Percentiles rank a stretch among this genome's conserved stretches.
Conservation (phyloP, 2,888 invertebrate genomes). For the Cinara cedri region DNA sequence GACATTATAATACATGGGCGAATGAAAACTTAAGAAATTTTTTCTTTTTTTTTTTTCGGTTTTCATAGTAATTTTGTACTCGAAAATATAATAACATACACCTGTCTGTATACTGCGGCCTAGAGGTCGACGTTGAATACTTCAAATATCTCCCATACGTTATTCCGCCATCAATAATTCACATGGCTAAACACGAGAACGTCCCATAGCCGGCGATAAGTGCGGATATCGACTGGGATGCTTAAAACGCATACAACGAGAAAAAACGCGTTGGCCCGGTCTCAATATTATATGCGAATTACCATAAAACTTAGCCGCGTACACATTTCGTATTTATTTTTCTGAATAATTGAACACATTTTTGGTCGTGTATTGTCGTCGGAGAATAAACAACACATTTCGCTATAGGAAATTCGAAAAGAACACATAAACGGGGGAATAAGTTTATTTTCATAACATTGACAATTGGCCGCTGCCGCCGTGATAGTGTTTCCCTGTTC, state of each 20-base stretch:
- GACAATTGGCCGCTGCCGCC: conserved; percentile 9
- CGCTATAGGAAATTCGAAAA: neutral
- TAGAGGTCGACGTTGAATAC: neutral
- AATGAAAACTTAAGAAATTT: conserved; percentile 11
- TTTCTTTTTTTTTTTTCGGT: too few species aligned
- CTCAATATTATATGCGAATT: too few species aligned
- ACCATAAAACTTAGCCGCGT: too few species aligned
- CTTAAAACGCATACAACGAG: too few species aligned
- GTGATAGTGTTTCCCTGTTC: conserved; percentile 28
- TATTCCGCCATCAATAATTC: neutral
- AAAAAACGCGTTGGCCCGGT: too few species aligned
- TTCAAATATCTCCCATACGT: neutral
- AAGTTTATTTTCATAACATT: conserved; percentile 29
- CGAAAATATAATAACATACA: conserved; percentile 4
- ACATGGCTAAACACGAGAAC: too few species aligned
- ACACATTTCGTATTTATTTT: neutral
- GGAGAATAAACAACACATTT: neutral
- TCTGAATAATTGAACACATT: neutral
- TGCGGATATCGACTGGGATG: too few species aligned
- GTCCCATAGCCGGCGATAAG: too few species aligned
- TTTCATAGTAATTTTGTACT: conserved; percentile 8
- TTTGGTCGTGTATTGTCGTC: neutral
- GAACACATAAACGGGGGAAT: neutral
- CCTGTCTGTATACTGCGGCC: too few species aligned
- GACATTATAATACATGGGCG: too few species aligned